Conservation (phyloP, 2,888 invertebrate species). For the Emmelina monodactyla region DNA sequence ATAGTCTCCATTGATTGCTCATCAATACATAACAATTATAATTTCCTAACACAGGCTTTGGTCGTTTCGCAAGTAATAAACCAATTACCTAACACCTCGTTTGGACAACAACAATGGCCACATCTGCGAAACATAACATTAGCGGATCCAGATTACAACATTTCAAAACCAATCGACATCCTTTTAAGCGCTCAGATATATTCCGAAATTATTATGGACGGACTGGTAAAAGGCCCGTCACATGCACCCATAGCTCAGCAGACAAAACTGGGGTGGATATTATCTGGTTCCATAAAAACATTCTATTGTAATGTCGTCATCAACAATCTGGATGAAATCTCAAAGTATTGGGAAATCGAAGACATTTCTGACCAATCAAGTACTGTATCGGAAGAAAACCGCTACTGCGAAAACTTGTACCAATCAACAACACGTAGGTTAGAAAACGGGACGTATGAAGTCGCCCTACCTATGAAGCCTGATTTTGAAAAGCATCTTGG, state of each 20-base stretch:
- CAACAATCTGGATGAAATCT: conserved; percentile 4
- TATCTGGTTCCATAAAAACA: conserved; percentile 9
- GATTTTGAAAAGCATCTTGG: conserved; percentile 2
- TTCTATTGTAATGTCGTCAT: conserved; percentile 10
- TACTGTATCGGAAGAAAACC: not conserved
- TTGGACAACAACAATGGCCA: conserved; percentile 10
- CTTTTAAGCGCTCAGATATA: conserved; percentile 4
- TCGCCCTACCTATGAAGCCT: conserved; percentile 5
- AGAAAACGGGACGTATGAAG: conserved; percentile 2
- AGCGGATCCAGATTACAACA: conserved; percentile 15
- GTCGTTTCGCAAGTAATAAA: conserved; percentile 13
- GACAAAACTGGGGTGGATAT: conserved; percentile 12
- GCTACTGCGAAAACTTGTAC: conserved; percentile 3
- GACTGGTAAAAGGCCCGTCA: conserved; percentile 8
- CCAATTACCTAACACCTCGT: conserved; percentile 11
- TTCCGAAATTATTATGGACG: conserved; percentile 5
- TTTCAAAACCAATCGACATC: conserved; percentile 5
- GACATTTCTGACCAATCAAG: not conserved
- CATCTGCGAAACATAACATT: conserved; percentile 12
- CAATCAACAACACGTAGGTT: conserved; percentile 2
- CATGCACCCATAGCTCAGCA: conserved; percentile 11
- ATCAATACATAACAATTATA: conserved; percentile 10
- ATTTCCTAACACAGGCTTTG: conserved; percentile 11
- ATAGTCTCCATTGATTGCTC: conserved; percentile 8
- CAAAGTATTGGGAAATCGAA: conserved; percentile 6